Percentiles rank a stretch among this genome's conserved stretches.
Conservation (phyloP, 2,797 vertebrate species). For the Poecilia wingei region DNA sequence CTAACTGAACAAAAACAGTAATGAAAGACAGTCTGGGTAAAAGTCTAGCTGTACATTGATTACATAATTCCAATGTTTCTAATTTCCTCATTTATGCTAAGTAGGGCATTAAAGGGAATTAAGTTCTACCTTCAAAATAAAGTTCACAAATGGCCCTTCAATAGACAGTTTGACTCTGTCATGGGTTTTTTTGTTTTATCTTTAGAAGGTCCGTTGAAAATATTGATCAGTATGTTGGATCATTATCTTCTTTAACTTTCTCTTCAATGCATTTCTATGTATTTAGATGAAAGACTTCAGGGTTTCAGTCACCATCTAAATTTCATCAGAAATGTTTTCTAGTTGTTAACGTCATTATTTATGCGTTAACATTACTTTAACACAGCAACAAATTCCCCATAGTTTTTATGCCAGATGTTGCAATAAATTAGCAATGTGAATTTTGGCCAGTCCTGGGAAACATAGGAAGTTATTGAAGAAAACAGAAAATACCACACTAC, state of each 20-base stretch:
- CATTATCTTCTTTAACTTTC: background rate
- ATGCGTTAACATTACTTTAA: background rate
- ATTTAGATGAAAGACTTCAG: background rate
- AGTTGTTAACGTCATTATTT: background rate
- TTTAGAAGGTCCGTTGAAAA: background rate
- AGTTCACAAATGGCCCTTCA: background rate
- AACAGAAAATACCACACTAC: background rate
- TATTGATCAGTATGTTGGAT: background rate
- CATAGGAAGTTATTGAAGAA: background rate
- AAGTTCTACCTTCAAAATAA: background rate
- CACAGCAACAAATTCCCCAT: background rate
- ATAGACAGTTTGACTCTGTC: background rate
- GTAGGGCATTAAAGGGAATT: background rate
- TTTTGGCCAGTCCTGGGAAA: background rate
- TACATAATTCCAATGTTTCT: background rate
- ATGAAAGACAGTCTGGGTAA: background rate
- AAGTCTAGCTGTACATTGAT: background rate
- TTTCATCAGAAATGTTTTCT: background rate
- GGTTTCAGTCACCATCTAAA: background rate
- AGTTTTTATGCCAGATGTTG: background rate
- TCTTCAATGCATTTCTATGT: background rate
- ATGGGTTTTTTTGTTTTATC: background rate
- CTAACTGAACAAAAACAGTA: background rate
- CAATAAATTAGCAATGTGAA: background rate
- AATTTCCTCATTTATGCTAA: background rate